Evolutionary conservation across 2,797 vertebrate genomes (phyloP), one percentile per base, ranked within the genome.

Genomic region (Ispidina lecontei): DNA sequence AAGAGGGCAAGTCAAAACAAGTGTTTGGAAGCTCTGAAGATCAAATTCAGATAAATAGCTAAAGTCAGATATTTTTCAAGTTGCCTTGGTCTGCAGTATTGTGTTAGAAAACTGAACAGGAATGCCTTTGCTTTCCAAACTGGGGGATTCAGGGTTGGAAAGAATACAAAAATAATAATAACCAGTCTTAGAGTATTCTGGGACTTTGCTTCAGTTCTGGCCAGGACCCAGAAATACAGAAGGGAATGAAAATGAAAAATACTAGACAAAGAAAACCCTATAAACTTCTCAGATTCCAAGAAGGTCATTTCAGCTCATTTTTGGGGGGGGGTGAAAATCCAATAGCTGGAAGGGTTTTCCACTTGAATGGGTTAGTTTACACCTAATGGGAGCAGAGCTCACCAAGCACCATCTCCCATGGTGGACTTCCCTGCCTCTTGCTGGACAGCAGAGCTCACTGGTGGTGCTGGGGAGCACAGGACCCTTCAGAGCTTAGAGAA

Each of bases 111-210:
- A 70, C 60, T 59, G 71, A 20, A 20, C 0, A 73, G 71, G 74
- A 94, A 83, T 91, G 65, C 26, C 44, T 92, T 84, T 90, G 82
- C 71, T 76, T 93, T 86, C 82, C 80, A 80, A 84, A 84, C 39
- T 52, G 62, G 47, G 22, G 62, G 71, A 87, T 93, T 91, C 69
- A 41, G 44, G 21, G 31, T 69, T 96, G 94, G 94, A 94, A 94
- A 65, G 67, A 89, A 46, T 62, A 75, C 86, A 95, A 80, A 70
- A 95, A 91, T 89, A 96, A 92, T 73, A 95, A 77, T 56, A 94
- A 80, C 75, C 43, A 77, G 29, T 55, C 37, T 65, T 84, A 35
- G 0, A 2, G 39, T 78, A 31, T 88, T 94, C 75, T 90, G 90
- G 91, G 68, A 74, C 58, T 87, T 33, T 87, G 67, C 64, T 65